phyloP scores from a whole-genome alignment of 2,113 vertebrate species.

The Anolis carolinensis region DNA sequence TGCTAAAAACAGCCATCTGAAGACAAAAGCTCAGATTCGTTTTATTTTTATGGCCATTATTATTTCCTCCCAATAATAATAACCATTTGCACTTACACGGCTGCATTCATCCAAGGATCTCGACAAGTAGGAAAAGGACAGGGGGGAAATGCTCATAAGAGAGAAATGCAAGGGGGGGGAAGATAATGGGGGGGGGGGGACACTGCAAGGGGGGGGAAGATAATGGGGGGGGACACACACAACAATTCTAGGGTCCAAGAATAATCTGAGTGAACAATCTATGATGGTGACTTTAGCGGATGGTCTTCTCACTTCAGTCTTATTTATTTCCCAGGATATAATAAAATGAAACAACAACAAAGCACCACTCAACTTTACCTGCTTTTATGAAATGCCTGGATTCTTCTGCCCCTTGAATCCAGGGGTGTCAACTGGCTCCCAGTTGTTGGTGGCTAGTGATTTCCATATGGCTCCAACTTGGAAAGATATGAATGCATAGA shows the following conservation, averaged over 20 bases:
- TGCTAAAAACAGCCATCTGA: slow-evolving; percentile 80
- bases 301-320: background rate
- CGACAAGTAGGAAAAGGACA: slow-evolving; percentile 23
- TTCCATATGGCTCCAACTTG: no score
- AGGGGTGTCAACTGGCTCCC: no score
- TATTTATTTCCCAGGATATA: background rate
- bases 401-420: no score
- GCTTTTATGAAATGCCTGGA: background rate
- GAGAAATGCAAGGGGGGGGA: background rate
- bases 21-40: slow-evolving; percentile 74
- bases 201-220: background rate
- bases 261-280: background rate
- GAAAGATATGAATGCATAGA: no score
- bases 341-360: background rate
- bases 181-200: background rate
- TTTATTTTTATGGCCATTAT: slow-evolving; percentile 75
- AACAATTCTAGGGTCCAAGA: background rate
- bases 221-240: background rate
- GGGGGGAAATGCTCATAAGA: background rate
- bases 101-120: slow-evolving; percentile 53
- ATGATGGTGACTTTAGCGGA: background rate
- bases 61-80: slow-evolving; percentile 74
- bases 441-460: no score
- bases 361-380: background rate
- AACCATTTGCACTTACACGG: slow-evolving; percentile 58